Evolutionary conservation across 2,888 invertebrate genomes (phyloP), one percentile per base, ranked within the genome.

Genomic region (Periphyllus acericola): DNA sequence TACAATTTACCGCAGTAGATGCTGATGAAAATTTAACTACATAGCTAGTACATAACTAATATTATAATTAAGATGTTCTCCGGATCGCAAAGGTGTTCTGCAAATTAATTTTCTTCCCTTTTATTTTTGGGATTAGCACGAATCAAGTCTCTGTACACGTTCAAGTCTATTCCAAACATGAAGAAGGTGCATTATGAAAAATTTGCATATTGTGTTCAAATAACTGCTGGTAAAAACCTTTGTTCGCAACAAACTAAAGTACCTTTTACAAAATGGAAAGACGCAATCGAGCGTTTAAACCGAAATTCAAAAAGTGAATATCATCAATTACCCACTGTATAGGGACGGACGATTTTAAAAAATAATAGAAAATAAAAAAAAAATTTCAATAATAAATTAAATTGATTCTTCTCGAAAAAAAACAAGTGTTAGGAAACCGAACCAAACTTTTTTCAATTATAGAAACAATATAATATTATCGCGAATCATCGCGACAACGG

Each of bases 321-420:
- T 46, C 46, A 75, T 75, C 25, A 75, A 75, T 46, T 75, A 46
- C 46, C 75, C 40, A 75, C 46, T 40, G 11, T 75, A 1, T n/a
- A 17, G n/a, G 25, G n/a, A n/a, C 40, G 14, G 1, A 75, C n/a
- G 75, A n/a, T 76, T 76, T 76, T 76, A 29, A 76, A 76, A 76
- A 76, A 76, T 76, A 76, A 76, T 76, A 29, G 76, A n/a, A 29
- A 76, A 76, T n/a, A 76, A 76, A 76, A 66, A 66, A 66, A n/a
- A 21, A n/a, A n/a, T 60, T 5, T 25, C 25, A 6, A 66, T 66
- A 3, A 8, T 25, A 66, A 66, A 66, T 60, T 14, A 60, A 60
- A 60, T 60, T 60, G 60, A 60, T 60, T 60, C 60, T 60, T 60
- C 60, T 21, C 60, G 60, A n/a, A 21, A 60, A 60, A 60, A 60